These are phyloP conservation scores for Heterocephalus glaber DNA, from an alignment of 2,113 vertebrate species.

Conservation along the genomic window DNA sequence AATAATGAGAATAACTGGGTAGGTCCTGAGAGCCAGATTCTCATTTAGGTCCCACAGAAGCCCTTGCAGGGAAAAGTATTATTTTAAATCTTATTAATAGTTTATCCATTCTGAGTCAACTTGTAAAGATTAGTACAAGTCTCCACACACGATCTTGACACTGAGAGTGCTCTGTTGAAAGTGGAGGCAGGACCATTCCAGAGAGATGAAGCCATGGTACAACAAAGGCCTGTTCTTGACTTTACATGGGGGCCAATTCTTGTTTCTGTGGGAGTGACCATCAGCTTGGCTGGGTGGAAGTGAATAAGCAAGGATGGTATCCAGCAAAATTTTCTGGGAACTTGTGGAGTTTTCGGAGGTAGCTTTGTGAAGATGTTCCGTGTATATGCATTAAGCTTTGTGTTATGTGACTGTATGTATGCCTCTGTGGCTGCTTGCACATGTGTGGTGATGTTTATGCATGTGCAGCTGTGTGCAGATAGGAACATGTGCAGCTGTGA, in stretches of 20 bases:
- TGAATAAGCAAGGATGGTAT: rapidly evolving
- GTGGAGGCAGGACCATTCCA: conserved; percentile 25
- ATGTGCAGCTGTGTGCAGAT: not conserved
- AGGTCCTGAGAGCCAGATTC: not conserved
- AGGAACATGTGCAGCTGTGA: not conserved
- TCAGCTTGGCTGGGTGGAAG: not conserved
- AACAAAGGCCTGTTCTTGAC: not conserved
- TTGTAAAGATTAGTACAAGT: not conserved
- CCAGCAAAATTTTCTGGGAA: not conserved
- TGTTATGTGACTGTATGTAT: not conserved
- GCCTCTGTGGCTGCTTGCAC: not conserved
- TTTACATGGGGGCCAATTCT: rapidly evolving
- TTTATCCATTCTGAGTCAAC: not conserved
- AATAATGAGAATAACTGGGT: not conserved
- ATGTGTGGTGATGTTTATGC: not conserved
- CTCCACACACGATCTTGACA: not conserved
- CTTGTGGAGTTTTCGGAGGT: not conserved
- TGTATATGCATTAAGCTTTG: not conserved
- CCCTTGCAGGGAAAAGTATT: not conserved
- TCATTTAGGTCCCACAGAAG: not conserved
- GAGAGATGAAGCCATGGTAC: conserved; percentile 2
- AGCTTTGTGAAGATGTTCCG: not conserved
- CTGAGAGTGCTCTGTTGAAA: not conserved
- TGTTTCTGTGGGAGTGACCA: not conserved
- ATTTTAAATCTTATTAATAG: not conserved